Conservation (phyloP, 2,888 invertebrate genomes). For the Zaprionus lineosus region DNA sequence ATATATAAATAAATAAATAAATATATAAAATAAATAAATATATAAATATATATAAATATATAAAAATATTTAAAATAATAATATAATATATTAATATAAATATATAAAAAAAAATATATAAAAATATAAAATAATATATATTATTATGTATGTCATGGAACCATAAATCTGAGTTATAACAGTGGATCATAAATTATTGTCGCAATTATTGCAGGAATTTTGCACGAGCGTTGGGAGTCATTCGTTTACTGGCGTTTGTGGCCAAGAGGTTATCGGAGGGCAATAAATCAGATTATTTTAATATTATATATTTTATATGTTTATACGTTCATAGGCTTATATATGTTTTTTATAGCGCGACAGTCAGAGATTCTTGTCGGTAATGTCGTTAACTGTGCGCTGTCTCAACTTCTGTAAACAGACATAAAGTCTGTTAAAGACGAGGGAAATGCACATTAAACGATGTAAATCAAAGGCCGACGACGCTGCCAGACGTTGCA, state of each 20-base stretch:
- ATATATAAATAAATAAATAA: not conserved
- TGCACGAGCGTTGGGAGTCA: slow-evolving; percentile 54
- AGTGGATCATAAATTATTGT: slow-evolving; percentile 61
- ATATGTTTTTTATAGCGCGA: slow-evolving; percentile 63
- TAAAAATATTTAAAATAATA: too few relatives aligned
- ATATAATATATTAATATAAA: slow-evolving; percentile 20
- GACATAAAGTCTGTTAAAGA: slow-evolving; percentile 76
- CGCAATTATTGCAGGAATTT: slow-evolving; percentile 69
- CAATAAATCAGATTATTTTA: slow-evolving; percentile 75
- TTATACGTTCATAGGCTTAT: too few relatives aligned
- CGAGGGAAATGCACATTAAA: slow-evolving; percentile 68
- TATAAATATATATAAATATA: too few relatives aligned
- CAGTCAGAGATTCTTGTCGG: slow-evolving; percentile 44
- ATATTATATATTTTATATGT: slow-evolving; percentile 37
- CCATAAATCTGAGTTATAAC: slow-evolving; percentile 56
- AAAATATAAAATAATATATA: slow-evolving; percentile 10
- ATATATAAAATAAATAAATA: too few relatives aligned
- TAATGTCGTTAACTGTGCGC: slow-evolving; percentile 14
- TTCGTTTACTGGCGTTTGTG: too few relatives aligned
- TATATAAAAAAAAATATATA: slow-evolving; percentile 9
- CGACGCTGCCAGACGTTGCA: slow-evolving; percentile 41
- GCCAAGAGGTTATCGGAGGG: slow-evolving; percentile 73
- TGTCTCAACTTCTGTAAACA: slow-evolving; percentile 58
- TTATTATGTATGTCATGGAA: slow-evolving; percentile 12
- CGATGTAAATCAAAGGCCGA: slow-evolving; percentile 64